Evolutionary conservation across 2,113 vertebrate species (phyloP).

Genomic region (Haplochromis burtoni): DNA sequence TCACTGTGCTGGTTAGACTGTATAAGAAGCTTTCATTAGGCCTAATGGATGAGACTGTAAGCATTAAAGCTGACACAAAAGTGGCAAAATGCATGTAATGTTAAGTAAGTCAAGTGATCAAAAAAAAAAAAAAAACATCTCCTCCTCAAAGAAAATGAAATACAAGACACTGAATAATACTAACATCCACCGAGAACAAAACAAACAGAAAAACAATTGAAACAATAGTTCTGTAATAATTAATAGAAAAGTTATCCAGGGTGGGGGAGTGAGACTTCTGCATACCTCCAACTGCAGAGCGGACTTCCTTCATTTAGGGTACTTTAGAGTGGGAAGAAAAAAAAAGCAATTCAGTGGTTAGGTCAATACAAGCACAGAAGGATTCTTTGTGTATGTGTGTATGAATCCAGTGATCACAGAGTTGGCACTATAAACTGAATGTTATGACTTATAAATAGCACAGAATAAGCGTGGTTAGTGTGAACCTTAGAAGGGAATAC

Average conservation of each 20-base stretch:
- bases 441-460: neutral
- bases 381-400: neutral
- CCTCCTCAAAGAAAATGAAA: neutral
- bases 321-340: constrained; percentile 70
- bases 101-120: neutral
- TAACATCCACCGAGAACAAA: constrained; percentile 22
- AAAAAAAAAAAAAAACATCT: neutral
- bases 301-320: constrained; percentile 76
- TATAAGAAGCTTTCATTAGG: neutral
- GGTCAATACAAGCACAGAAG: constrained; percentile 18
- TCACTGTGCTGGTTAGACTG: neutral
- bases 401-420: neutral
- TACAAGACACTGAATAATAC: neutral
- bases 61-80: neutral
- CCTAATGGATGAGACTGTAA: neutral
- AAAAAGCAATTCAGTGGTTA: constrained; percentile 64
- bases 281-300: constrained; percentile 73
- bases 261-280: constrained; percentile 52
- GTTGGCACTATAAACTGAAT: neutral
- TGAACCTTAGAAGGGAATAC: neutral
- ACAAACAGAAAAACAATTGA: constrained; percentile 8
- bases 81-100: neutral
- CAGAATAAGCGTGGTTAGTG: neutral
- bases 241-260: constrained; percentile 34
- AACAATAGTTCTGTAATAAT: constrained; percentile 32